Conservation (phyloP, 2,888 invertebrate genomes). For the Hylaea fasciaria region DNA sequence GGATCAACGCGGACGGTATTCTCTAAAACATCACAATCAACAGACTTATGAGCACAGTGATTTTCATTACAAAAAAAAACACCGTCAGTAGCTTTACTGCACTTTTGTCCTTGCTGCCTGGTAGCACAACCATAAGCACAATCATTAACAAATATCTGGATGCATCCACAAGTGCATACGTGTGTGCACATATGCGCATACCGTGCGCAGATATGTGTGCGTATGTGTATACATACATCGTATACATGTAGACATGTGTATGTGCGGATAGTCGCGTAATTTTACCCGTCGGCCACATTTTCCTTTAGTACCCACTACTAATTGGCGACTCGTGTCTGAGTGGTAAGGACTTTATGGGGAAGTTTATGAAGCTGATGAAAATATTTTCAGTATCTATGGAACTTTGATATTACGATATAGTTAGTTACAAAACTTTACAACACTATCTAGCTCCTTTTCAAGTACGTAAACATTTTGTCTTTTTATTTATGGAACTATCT, state of each 20-base stretch:
- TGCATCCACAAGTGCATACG: slow-evolving; percentile 26
- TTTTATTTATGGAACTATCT: too few species aligned
- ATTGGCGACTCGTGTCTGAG: slow-evolving; percentile 78
- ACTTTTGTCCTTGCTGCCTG: too few species aligned
- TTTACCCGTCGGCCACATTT: slow-evolving; percentile 75
- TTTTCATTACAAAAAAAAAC: too few species aligned
- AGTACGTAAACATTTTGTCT: too few species aligned
- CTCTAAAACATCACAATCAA: too few species aligned
- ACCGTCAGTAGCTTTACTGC: too few species aligned
- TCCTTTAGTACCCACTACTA: slow-evolving; percentile 71
- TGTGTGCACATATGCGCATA: slow-evolving; percentile 20
- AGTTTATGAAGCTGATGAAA: slow-evolving; percentile 54
- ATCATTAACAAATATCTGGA: slow-evolving; percentile 24
- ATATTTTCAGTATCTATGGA: slow-evolving; percentile 6
- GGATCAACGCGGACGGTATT: too few species aligned
- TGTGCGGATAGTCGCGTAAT: slow-evolving; percentile 65
- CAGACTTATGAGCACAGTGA: too few species aligned
- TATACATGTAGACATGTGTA: slow-evolving; percentile 20
- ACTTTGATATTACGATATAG: not conserved
- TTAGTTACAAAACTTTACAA: too few species aligned
- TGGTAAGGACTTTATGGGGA: slow-evolving; percentile 62
- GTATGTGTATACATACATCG: slow-evolving; percentile 1
- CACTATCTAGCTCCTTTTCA: too few species aligned
- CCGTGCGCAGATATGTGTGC: slow-evolving; percentile 36
- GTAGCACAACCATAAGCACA: slow-evolving; percentile 2